Base-by-base conservation (phyloP, 2,113 vertebrate species). In the Cairina moschata region DNA sequence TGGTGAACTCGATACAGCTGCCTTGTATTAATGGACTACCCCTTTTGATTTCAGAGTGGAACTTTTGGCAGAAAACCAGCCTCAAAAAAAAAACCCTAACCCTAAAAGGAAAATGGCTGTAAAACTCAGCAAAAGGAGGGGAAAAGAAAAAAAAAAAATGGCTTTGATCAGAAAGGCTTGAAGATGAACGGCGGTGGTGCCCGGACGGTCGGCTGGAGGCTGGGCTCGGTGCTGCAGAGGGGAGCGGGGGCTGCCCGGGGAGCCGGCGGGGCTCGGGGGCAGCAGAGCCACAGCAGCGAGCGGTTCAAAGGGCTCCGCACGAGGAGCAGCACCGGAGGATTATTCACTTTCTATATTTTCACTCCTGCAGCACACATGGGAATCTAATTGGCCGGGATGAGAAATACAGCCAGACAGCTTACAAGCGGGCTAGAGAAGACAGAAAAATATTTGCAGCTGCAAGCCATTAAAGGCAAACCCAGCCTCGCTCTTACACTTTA, bases 301-400 rank as follows among this genome's bases (percentile, higher is more conserved):
- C 81, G 95, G 95, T 98, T 98, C 97, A 98, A 98, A 98, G 96
- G 87, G 50, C 72, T 88, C 88, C 78, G 69, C 84, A 69, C 1
- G 31, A 93, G 75, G 91, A 96, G 88, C 89, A 95, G 97, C 95
- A 95, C 31, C 90, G 96, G 93, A 96, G 96, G 96, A 97, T 98
- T 97, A 97, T 97, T 97, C 97, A 97, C 97, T 97, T 98, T 98
- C 96, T 96, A 65, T 97, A 97, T 97, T 96, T 97, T 97, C 96
- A 95, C 86, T 96, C 95, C 98, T 97, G 97, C 94, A 97, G 95
- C 96, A 97, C 97, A 98, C 97, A 97, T 98, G 98, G 96, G 96
- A 97, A 97, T 97, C 96, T 97, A 97, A 98, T 98, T 97, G 97
- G 96, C 86, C 86, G 71, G 97, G 96, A 97, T 95, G 97, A 82